Evolutionary conservation across 2,888 invertebrate genomes (phyloP).

Genomic region (Xestoiulus laeticollis): DNA sequence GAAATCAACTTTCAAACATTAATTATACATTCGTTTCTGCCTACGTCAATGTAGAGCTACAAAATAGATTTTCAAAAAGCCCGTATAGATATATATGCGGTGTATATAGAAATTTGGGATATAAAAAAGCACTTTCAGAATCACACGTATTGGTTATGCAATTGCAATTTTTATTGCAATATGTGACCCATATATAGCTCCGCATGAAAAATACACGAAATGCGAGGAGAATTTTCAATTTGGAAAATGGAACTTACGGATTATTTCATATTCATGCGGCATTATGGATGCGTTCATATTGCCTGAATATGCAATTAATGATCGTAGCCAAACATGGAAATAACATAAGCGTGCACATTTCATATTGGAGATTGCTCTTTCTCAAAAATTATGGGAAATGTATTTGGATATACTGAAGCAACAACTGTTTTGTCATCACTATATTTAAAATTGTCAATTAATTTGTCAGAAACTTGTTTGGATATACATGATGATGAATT

Average conservation of each 20-base stretch:
- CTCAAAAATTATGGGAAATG: background rate
- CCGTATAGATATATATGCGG: background rate
- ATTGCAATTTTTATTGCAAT: slow-evolving; percentile 23
- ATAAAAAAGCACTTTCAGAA: slow-evolving; percentile 31
- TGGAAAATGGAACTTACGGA: slow-evolving; percentile 35
- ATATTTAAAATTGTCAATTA: too few species aligned
- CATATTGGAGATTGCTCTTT: background rate
- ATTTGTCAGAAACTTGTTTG: too few species aligned
- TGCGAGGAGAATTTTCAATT: slow-evolving; percentile 39
- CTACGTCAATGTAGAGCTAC: slow-evolving; percentile 4
- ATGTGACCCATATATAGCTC: background rate
- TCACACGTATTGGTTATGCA: slow-evolving; percentile 43
- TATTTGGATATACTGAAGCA: background rate
- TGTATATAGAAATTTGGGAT: slow-evolving; percentile 6
- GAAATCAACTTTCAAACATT: slow-evolving; percentile 30
- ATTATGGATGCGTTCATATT: background rate
- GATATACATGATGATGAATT: too few species aligned
- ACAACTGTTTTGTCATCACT: too few species aligned
- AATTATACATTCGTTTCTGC: slow-evolving; percentile 41
- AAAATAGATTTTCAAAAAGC: background rate
- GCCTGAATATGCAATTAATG: slow-evolving; percentile 35
- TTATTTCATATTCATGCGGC: slow-evolving; percentile 17
- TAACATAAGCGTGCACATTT: background rate
- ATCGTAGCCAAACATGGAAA: background rate
- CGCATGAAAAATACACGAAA: slow-evolving; percentile 31